A percentile compares a stretch with the other conserved stretches of the same genome.
These are phyloP conservation scores for Ailuropoda melanoleuca DNA, from an alignment of 2,113 vertebrate genomes.

Conservation along the genomic window DNA sequence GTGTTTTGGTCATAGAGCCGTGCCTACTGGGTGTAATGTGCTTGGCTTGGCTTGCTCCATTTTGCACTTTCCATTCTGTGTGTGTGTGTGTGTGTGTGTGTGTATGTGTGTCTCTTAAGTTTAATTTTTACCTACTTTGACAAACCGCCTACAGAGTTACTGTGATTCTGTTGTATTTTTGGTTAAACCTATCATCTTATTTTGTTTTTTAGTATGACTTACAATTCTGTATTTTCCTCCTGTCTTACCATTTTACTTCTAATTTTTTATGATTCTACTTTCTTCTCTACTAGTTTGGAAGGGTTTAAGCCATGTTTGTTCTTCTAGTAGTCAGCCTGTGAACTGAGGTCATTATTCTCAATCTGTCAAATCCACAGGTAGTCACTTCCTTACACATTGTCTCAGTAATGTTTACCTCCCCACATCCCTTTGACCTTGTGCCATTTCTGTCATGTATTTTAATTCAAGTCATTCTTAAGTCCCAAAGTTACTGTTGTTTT, in stretches of 20 bases:
- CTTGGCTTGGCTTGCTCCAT: neutral
- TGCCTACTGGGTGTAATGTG: neutral
- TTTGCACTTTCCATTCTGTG: neutral
- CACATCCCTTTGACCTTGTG: too few species aligned
- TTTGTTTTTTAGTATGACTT: neutral
- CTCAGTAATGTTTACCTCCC: neutral
- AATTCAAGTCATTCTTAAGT: neutral
- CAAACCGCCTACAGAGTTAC: neutral
- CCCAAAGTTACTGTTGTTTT: neutral
- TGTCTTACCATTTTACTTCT: neutral
- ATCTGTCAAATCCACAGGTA: neutral
- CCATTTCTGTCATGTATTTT: neutral
- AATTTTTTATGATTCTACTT: neutral
- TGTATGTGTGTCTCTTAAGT: neutral
- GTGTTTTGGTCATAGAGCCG: neutral
- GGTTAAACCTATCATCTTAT: neutral
- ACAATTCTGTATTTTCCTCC: neutral
- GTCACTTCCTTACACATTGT: neutral
- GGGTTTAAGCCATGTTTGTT: neutral
- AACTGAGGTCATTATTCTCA: neutral
- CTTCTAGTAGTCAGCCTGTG: neutral
- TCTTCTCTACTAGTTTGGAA: neutral
- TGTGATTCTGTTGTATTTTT: neutral
- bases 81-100: neutral
- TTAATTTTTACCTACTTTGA: neutral